Conservation (phyloP, 2,888 invertebrate species). For the Lutraria lutraria region DNA sequence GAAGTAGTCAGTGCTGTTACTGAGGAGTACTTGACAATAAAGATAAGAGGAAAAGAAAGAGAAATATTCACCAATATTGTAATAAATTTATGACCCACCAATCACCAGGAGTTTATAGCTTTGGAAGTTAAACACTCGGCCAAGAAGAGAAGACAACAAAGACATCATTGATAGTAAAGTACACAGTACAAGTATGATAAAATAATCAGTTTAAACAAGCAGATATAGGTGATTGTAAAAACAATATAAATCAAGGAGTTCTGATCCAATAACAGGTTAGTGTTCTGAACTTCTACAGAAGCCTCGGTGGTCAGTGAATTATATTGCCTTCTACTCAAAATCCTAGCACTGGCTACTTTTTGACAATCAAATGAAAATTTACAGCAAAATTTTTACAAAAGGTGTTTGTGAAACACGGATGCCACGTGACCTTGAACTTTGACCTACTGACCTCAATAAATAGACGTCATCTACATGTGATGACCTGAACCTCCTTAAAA, state of each 20-base stretch:
- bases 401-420: too few relatives aligned
- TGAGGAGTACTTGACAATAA: conserved; percentile 1
- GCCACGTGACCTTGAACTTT: too few relatives aligned
- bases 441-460: too few relatives aligned
- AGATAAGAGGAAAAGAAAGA: not conserved
- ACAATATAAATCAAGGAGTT: not conserved
- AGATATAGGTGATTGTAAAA: not conserved
- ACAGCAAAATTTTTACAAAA: too few relatives aligned
- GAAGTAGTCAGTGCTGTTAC: not conserved
- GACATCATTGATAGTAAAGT: not conserved
- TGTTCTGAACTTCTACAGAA: too few relatives aligned
- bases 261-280: not conserved
- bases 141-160: not conserved
- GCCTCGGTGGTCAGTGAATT: too few relatives aligned
- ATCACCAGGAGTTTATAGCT: not conserved
- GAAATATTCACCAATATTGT: not conserved
- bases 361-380: too few relatives aligned
- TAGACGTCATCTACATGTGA: too few relatives aligned
- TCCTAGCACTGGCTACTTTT: too few relatives aligned
- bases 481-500: too few relatives aligned
- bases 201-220: not conserved
- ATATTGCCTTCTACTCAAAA: too few relatives aligned
- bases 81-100: not conserved
- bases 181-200: not conserved
- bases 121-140: not conserved